Conservation (phyloP, 2,113 vertebrate species). For the Alligator sinensis region DNA sequence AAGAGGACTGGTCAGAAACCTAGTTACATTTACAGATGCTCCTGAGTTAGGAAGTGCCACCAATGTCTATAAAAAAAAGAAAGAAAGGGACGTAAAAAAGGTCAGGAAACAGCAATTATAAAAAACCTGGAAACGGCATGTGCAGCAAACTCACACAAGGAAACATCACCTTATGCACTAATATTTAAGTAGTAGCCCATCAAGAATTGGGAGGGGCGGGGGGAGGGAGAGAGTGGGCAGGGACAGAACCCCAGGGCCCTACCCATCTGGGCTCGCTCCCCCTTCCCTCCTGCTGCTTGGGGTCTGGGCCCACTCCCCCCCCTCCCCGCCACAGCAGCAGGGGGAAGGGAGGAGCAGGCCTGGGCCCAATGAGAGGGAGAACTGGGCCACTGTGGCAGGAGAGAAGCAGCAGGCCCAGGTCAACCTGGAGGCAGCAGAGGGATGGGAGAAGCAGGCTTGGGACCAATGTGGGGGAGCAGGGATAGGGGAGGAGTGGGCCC, state of each 20-base stretch:
- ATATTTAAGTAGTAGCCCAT: neutral
- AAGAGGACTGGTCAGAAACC: neutral
- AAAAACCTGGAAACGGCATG: neutral
- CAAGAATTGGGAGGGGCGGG: neutral
- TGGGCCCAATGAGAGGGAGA: no score
- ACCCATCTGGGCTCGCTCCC: no score
- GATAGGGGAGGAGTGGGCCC: no score
- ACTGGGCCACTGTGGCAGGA: no score
- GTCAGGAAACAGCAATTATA: neutral
- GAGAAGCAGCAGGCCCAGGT: no score
- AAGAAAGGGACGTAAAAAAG: neutral
- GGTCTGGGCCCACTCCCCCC: no score
- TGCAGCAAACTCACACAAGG: neutral
- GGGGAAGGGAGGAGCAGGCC: no score
- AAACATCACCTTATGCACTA: neutral
- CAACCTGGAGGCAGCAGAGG: no score
- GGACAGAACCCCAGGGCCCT: neutral
- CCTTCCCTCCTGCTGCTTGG: no score
- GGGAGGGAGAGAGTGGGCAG: neutral
- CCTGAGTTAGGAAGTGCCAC: neutral
- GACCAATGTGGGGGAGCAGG: no score
- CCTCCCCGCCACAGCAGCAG: no score
- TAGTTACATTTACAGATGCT: neutral
- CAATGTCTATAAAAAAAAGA: fast-evolving
- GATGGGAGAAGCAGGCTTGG: no score